Base-by-base conservation (phyloP, 1,140 invertebrate genomes). In the Liolophura sinensis region DNA sequence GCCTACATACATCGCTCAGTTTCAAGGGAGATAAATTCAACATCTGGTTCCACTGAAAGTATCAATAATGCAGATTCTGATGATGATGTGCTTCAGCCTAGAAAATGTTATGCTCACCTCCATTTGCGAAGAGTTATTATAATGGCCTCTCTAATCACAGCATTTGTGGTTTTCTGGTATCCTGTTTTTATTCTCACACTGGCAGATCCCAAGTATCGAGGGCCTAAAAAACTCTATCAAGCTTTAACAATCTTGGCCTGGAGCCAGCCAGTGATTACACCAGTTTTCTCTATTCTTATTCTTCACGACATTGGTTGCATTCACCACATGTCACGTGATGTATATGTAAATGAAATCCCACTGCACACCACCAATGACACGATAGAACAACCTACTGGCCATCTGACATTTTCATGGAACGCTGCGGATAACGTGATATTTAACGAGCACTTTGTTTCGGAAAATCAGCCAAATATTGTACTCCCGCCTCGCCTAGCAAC, bases 131-230 rank as follows among this genome's bases (percentile, higher is more conserved):
- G 75, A 20, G 69, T 78, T 7, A 67, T 69, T 22, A 71, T 78
- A 6, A 69, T 81, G 58, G 55, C 77, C 51, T 14, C 92, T 63
- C 93, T 94, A 79, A 92, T 92, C 0, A 89, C 91, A 0, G 91
- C 92, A 7, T 95, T 94, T 78, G 88, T 93, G 20, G 86, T 94
- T 47, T 94, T 93, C 84, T 95, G 93, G 93, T 92, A 92, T 67
- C 93, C 93, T 24, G 85, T 95, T 65, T 95, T 94, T 84, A 89
- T 93, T 61, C 91, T 94, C 63, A 94, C 92, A 27, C 90, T 91
- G 15, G 71, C 86, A 24, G 84, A 86, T 64, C 80, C 84, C 4
- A 73, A 75, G 52, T 76, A 73, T 64, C 52, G 54, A 27, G 69
- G 68, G 47, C 67, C 73, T 7, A 60, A 71, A 12, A 52, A 67